These are phyloP conservation scores for Herpailurus yagouaroundi DNA, from an alignment of 2,113 vertebrate genomes.

Conservation along the genomic window DNA sequence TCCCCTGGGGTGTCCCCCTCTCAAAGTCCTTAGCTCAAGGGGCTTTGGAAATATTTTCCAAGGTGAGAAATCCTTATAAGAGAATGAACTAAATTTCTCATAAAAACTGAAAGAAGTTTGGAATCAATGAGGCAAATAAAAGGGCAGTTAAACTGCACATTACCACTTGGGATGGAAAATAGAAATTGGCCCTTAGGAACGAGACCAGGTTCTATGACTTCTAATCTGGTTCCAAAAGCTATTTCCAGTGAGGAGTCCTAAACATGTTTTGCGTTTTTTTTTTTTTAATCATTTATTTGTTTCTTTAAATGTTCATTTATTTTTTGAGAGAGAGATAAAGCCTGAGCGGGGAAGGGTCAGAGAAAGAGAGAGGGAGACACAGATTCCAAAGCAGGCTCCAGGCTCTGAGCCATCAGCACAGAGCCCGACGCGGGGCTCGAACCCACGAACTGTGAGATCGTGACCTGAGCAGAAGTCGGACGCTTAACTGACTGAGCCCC, in stretches of 20 bases:
- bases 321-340: no score
- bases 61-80: neutral
- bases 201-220: neutral
- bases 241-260: neutral
- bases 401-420: no score
- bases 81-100: neutral
- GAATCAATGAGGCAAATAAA: neutral
- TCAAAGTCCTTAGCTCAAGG: neutral
- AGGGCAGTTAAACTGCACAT: neutral
- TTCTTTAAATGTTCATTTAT: no score
- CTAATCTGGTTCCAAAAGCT: neutral
- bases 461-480: no score
- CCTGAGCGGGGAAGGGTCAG: no score
- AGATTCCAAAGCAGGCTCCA: no score
- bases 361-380: no score
- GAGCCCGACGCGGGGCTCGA: no score
- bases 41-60: neutral
- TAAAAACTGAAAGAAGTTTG: neutral
- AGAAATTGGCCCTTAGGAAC: neutral
- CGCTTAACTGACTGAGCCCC: no score
- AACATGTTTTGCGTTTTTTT: neutral
- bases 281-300: no score
- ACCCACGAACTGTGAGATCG: no score
- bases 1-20: neutral
- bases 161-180: neutral